A percentile compares a stretch with the other conserved stretches of the same genome.
phyloP scores from a whole-genome alignment of 2,113 vertebrate genomes.

The Sinocyclocheilus anshuiensis region DNA sequence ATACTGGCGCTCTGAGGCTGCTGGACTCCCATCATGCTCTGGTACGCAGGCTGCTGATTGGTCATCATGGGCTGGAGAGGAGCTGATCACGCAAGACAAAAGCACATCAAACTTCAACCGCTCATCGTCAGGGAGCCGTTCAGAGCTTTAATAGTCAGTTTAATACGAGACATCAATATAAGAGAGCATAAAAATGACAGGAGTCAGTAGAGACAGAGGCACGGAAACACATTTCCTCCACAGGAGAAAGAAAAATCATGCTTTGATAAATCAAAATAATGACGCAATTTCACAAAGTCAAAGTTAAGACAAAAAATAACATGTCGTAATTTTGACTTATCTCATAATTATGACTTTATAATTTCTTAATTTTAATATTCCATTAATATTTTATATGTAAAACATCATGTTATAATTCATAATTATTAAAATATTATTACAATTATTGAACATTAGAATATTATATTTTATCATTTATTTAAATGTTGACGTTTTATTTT shows the following conservation, averaged over 20 bases:
- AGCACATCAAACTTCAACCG: neutral
- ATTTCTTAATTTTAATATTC: no score
- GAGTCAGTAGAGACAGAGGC: neutral
- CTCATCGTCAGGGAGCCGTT: neutral
- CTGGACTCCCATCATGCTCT: slow-evolving; percentile 93
- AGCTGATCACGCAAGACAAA: slow-evolving; percentile 56
- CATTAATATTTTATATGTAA: no score
- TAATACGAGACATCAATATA: neutral
- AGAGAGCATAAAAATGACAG: neutral
- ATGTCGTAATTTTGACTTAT: no score
- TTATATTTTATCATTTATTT: no score
- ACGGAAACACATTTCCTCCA: neutral
- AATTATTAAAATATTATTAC: no score
- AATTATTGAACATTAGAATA: no score
- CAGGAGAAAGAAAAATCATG: neutral
- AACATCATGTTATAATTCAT: no score
- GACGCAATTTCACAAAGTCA: no score
- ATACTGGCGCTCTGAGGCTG: slow-evolving; percentile 89
- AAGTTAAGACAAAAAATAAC: no score
- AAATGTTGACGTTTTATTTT: no score
- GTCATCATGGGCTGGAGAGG: slow-evolving; percentile 95
- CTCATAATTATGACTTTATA: no score
- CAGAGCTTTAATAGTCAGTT: neutral
- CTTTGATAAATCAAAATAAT: neutral
- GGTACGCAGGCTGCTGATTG: slow-evolving; percentile 93